Evolutionary conservation across 2,113 vertebrate genomes (phyloP), one percentile per base, ranked within the genome.

Genomic region (Zingel zingel): DNA sequence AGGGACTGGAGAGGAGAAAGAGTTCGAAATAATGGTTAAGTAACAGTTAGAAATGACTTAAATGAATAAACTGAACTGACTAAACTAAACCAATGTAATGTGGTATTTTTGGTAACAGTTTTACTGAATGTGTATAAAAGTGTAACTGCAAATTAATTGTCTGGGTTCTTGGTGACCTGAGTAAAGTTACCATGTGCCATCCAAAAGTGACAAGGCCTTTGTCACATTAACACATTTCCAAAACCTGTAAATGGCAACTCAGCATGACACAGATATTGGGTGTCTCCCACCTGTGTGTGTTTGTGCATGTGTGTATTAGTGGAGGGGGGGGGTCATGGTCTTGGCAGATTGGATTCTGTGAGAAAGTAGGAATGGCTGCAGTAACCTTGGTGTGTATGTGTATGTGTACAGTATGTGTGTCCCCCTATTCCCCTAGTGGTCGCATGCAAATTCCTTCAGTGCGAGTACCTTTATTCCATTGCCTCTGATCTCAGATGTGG

Each of bases 191-290:
- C n/a, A n/a, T n/a, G n/a, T n/a, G n/a, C n/a, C n/a, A n/a, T n/a
- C n/a, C n/a, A n/a, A n/a, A n/a, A n/a, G n/a, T n/a, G n/a, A n/a
- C n/a, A n/a, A n/a, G n/a, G n/a, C n/a, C n/a, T n/a, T n/a, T n/a
- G n/a, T n/a, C n/a, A n/a, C n/a, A n/a, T n/a, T n/a, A 73, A 89
- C 76, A 82, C 77, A 30, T 79, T 64, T 88, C 51, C 62, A 27
- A 73, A 84, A 87, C 45, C 14, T n/a, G 11, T 53, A 78, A 83
- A 88, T 82, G 50, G 43, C 69, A 76, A 89, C 81, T 88, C 54
- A 30, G 6, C 6, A 2, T 89, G 86, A 89, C 83, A 87, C 73
- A 64, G 72, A 84, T 89, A 87, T 85, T 57, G 21, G 33, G 63
- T 86, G 83, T 85, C 72, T 47, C 13, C 36, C 30, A 56, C 43